Conservation (phyloP, 2,888 invertebrate genomes). For the Cantharis nigra region DNA sequence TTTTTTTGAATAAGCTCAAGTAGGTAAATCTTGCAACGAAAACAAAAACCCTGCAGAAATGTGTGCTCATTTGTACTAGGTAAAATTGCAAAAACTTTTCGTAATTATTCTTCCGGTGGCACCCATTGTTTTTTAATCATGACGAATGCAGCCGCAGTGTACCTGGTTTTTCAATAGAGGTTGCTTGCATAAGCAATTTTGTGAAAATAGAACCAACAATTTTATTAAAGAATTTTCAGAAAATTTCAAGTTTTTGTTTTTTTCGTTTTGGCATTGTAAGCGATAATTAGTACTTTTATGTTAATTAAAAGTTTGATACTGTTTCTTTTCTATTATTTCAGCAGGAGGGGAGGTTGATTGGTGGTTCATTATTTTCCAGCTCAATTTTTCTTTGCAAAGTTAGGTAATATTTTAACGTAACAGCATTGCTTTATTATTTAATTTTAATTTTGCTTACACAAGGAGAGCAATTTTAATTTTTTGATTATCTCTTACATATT, state of each 20-base stretch:
- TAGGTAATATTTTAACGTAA: neutral
- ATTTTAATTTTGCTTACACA: neutral
- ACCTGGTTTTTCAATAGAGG: neutral
- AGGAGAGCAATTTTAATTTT: neutral
- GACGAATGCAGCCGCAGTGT: neutral
- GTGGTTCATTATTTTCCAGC: neutral
- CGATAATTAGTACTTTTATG: neutral
- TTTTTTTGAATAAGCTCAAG: neutral
- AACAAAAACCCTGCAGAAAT: neutral
- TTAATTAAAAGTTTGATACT: neutral
- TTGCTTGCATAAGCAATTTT: neutral
- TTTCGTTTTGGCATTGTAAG: neutral
- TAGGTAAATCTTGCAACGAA: neutral
- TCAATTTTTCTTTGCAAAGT: neutral
- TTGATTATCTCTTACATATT: neutral
- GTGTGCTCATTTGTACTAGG: neutral
- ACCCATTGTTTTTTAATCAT: neutral
- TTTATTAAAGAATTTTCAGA: neutral
- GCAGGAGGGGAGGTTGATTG: neutral
- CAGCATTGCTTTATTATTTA: neutral
- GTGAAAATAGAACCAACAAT: neutral
- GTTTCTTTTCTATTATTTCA: neutral
- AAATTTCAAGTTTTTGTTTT: neutral
- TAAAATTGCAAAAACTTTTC: neutral
- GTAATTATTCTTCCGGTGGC: neutral